These are phyloP conservation scores for Nephrotoma flavescens DNA, from an alignment of 2,888 invertebrate species.

Conservation along the genomic window DNA sequence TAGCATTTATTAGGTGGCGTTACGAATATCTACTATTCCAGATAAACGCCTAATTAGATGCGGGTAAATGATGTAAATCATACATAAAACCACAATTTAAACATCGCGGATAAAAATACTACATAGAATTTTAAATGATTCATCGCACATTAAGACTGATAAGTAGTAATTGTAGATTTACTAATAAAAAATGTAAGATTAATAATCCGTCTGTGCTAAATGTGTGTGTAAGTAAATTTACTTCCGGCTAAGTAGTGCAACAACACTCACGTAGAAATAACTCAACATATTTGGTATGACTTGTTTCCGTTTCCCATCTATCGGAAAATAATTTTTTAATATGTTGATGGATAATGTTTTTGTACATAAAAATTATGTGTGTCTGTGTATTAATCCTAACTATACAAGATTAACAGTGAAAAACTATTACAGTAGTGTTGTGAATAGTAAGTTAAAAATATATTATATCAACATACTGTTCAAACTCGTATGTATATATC, in stretches of 20 bases:
- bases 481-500: background rate
- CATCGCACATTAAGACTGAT: background rate
- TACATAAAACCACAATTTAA: background rate
- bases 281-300: background rate
- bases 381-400: background rate
- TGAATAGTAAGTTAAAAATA: background rate
- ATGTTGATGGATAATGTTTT: background rate
- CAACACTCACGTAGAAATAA: background rate
- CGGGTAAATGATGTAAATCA: background rate
- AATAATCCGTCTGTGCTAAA: background rate
- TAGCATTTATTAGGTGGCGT: background rate
- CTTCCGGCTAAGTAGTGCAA: background rate
- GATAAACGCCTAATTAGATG: background rate
- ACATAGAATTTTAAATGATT: background rate
- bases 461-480: background rate
- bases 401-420: background rate
- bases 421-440: background rate
- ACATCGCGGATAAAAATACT: background rate
- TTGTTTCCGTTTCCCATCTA: background rate
- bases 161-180: background rate
- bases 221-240: background rate
- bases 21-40: background rate
- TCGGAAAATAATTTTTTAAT: background rate
- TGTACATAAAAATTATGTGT: background rate
- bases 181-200: background rate